phyloP scores from a whole-genome alignment of 2,888 invertebrate species.

The Heliconius ethilla region DNA sequence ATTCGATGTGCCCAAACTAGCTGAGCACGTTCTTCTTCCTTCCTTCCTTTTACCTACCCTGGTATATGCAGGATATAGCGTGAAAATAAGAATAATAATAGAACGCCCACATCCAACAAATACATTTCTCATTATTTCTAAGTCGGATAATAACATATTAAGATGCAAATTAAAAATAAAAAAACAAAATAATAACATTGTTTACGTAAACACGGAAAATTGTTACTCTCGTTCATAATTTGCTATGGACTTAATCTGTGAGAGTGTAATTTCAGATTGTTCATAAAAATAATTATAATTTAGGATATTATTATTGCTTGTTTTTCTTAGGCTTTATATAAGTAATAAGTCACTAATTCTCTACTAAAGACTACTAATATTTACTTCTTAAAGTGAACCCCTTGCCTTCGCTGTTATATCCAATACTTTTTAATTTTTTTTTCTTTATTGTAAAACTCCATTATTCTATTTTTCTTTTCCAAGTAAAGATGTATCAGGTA shows the following conservation, averaged over 20 bases:
- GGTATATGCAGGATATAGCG: not conserved
- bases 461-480: not conserved
- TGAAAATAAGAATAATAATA: not conserved
- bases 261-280: constrained; percentile 9
- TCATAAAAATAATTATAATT: constrained; percentile 17
- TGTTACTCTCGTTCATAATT: constrained; percentile 11
- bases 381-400: not conserved
- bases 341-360: no score
- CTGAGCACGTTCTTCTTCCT: no score
- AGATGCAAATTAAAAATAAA: constrained; percentile 17
- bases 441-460: not conserved
- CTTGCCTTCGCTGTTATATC: not conserved
- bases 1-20: no score
- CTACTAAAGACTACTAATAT: not conserved
- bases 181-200: constrained; percentile 4
- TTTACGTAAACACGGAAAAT: constrained; percentile 17
- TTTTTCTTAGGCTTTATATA: not conserved
- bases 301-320: not conserved
- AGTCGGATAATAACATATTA: not conserved
- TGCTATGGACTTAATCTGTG: constrained; percentile 18
- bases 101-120: not conserved
- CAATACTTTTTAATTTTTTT: not conserved
- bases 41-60: not conserved
- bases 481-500: not conserved
- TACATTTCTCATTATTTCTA: not conserved